A percentile compares a stretch with the other conserved stretches of the same genome.
Conservation (phyloP, 2,113 vertebrate species). For the Nematolebias whitei region DNA sequence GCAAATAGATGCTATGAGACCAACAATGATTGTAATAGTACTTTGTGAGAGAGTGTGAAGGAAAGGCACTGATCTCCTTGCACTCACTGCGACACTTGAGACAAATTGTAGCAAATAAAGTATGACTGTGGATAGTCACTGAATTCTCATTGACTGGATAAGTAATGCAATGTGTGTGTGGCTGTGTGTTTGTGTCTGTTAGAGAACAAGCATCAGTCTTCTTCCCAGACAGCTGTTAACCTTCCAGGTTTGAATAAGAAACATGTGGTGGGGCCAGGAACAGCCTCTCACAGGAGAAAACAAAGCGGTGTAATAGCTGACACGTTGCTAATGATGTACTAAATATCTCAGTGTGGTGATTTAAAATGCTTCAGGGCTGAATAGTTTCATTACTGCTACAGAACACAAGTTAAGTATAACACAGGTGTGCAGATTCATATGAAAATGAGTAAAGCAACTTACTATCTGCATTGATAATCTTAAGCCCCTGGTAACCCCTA, state of each 20-base stretch:
- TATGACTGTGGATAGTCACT: constrained; percentile 15
- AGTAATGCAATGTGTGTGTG: constrained; percentile 17
- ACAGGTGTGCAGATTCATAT: neutral
- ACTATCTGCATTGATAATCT: neutral
- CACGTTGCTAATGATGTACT: constrained; percentile 47
- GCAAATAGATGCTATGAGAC: constrained; percentile 36
- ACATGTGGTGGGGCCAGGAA: constrained; percentile 58
- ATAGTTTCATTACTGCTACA: constrained; percentile 19
- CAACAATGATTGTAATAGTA: constrained; percentile 31
- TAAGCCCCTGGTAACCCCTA: too few relatives aligned
- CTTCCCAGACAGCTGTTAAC: constrained; percentile 57
- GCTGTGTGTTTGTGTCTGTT: constrained; percentile 8
- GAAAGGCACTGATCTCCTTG: neutral
- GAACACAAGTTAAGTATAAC: constrained; percentile 2
- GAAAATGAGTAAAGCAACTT: too few relatives aligned
- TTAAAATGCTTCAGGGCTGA: constrained; percentile 14
- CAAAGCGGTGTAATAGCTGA: constrained; percentile 45
- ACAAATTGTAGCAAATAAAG: constrained; percentile 30
- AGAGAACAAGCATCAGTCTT: constrained; percentile 34
- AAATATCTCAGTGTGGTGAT: constrained; percentile 26
- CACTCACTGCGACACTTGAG: constrained; percentile 32
- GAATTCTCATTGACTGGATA: constrained; percentile 11
- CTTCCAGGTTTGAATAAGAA: constrained; percentile 67
- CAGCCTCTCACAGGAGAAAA: constrained; percentile 23
- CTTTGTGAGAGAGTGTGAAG: neutral